These are phyloP conservation scores for Urechis unicinctus DNA, from an alignment of 2,888 invertebrate genomes.

Conservation along the genomic window DNA sequence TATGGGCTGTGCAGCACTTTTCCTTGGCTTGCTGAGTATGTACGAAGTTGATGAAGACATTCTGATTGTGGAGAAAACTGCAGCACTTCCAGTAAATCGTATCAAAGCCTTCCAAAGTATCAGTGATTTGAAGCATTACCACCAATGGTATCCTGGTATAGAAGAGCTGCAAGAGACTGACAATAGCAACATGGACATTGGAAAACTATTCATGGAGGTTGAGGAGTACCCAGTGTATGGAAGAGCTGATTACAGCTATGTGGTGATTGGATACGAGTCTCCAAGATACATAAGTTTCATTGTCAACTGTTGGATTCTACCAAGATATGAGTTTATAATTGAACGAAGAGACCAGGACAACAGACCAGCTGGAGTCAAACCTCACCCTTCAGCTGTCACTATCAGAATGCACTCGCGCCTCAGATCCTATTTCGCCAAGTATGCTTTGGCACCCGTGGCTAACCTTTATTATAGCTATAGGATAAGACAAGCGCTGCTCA, in stretches of 20 bases:
- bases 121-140: slow-evolving; percentile 7
- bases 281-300: slow-evolving; percentile 16
- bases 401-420: background rate
- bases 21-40: slow-evolving; percentile 1
- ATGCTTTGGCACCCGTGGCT: background rate
- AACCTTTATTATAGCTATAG: background rate
- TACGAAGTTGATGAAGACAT: slow-evolving; percentile 7
- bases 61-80: slow-evolving; percentile 12
- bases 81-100: slow-evolving; percentile 8
- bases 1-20: too few relatives aligned
- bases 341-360: slow-evolving; percentile 6
- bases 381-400: background rate
- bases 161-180: slow-evolving; percentile 13
- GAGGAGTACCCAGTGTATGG: slow-evolving; percentile 15
- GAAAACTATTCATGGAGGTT: slow-evolving; percentile 18
- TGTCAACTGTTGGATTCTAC: slow-evolving; percentile 8
- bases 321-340: slow-evolving; percentile 12
- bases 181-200: slow-evolving; percentile 13
- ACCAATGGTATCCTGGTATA: slow-evolving; percentile 17
- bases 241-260: slow-evolving; percentile 8
- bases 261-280: slow-evolving; percentile 16
- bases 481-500: background rate
- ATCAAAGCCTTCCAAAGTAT: slow-evolving; percentile 12
- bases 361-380: background rate
- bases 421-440: background rate